Percentiles rank a stretch among this genome's conserved stretches.
phyloP scores from a whole-genome alignment of 2,888 invertebrate species.

The Nomada fucata region DNA sequence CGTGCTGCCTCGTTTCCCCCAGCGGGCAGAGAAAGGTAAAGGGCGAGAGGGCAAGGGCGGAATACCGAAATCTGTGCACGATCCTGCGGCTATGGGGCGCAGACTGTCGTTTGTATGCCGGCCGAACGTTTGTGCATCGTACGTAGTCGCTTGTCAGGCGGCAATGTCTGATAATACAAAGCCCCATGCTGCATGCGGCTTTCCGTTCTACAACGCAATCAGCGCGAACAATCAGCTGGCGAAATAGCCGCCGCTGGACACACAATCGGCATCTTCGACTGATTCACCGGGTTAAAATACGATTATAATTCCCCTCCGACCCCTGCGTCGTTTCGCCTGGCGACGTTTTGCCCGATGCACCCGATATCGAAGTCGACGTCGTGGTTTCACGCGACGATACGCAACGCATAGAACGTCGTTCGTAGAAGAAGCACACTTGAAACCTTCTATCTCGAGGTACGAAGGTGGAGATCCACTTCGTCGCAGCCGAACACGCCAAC shows the following conservation, averaged over 20 bases:
- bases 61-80: constrained; percentile 25
- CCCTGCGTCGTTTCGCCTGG: constrained; percentile 42
- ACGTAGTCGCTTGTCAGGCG: constrained; percentile 44
- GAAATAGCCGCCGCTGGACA: constrained; percentile 50
- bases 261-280: constrained; percentile 57
- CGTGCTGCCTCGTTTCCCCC: neutral
- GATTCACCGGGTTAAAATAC: constrained; percentile 70
- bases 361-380: no score
- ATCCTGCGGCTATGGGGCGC: constrained; percentile 18
- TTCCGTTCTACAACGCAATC: constrained; percentile 52
- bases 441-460: constrained; percentile 23
- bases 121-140: constrained; percentile 44
- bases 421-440: constrained; percentile 33
- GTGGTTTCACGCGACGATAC: neutral
- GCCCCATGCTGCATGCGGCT: constrained; percentile 44
- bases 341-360: no score
- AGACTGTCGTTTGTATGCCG: constrained; percentile 39
- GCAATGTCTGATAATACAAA: constrained; percentile 57
- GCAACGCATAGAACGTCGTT: constrained; percentile 9
- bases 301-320: constrained; percentile 78
- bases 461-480: constrained; percentile 28
- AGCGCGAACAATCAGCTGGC: constrained; percentile 54
- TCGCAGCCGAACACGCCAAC: constrained; percentile 30
- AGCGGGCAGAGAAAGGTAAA: neutral
- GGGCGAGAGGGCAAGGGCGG: no score